Evolutionary conservation across 2,888 invertebrate genomes (phyloP).

Genomic region (Amblyjoppa proteus): DNA sequence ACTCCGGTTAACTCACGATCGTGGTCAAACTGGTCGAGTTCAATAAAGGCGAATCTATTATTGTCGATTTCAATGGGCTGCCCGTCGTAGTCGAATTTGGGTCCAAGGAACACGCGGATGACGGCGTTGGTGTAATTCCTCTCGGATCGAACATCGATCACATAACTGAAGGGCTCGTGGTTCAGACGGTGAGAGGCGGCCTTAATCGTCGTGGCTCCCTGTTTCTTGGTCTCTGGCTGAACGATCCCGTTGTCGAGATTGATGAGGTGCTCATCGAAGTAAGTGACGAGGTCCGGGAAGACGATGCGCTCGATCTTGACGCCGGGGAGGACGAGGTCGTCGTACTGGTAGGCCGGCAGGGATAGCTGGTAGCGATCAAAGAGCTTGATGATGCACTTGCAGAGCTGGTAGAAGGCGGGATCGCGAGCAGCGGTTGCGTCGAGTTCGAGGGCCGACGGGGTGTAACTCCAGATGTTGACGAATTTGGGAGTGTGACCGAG

Average conservation of each 20-base stretch:
- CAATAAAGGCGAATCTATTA: conserved; percentile 88
- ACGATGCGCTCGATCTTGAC: conserved; percentile 88
- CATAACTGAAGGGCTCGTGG: conserved; percentile 89
- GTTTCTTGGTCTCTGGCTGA: conserved; percentile 70
- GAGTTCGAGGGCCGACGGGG: conserved; percentile 89
- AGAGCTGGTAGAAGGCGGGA: conserved; percentile 90
- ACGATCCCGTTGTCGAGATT: conserved; percentile 87
- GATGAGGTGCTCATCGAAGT: conserved; percentile 89
- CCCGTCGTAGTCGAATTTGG: conserved; percentile 88
- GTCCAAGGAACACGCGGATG: conserved; percentile 90
- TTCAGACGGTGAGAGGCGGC: conserved; percentile 90
- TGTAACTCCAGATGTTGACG: conserved; percentile 83
- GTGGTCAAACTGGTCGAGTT: conserved; percentile 87
- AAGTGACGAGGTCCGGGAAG: conserved; percentile 89
- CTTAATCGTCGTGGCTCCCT: conserved; percentile 85
- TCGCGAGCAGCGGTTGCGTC: conserved; percentile 89
- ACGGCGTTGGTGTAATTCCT: conserved; percentile 87
- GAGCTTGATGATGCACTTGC: conserved; percentile 87
- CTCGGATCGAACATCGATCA: conserved; percentile 88
- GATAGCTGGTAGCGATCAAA: conserved; percentile 88
- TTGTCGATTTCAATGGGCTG: conserved; percentile 87
- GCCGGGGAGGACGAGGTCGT: conserved; percentile 88
- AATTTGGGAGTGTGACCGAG: conserved; percentile 86
- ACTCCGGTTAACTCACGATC: conserved; percentile 84
- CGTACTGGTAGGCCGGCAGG: conserved; percentile 87